phyloP scores from a whole-genome alignment of 1,140 invertebrate genomes.

The Muscidifurax raptorellus region DNA sequence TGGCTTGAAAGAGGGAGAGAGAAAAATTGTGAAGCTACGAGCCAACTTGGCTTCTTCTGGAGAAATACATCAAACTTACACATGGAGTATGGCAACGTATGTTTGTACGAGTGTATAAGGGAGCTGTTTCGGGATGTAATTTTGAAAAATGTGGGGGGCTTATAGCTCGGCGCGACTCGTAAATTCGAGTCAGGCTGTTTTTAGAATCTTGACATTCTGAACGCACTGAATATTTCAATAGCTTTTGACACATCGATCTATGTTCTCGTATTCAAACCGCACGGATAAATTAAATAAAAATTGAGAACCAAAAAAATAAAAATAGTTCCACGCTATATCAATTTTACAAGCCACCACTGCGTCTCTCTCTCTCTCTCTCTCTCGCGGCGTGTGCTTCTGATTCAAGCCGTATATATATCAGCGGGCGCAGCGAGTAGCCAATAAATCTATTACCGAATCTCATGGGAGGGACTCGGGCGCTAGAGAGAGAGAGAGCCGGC shows the following conservation, averaged over 20 bases:
- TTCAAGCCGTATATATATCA: slow-evolving; percentile 40
- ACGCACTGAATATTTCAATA: too few species aligned
- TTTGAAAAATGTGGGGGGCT: slow-evolving; percentile 14
- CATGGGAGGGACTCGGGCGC: slow-evolving; percentile 60
- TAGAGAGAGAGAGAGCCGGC: not conserved
- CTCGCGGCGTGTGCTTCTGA: slow-evolving; percentile 18
- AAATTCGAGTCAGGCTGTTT: too few species aligned
- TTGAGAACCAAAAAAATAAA: too few species aligned
- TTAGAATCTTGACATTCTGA: too few species aligned
- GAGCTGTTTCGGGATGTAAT: not conserved
- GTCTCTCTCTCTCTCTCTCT: slow-evolving; percentile 14
- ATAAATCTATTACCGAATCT: slow-evolving; percentile 75
- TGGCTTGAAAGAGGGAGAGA: slow-evolving; percentile 9
- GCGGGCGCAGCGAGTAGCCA: slow-evolving; percentile 65
- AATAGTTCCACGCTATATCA: not conserved
- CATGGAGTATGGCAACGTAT: not conserved
- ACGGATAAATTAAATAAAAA: too few species aligned
- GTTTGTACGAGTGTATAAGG: slow-evolving; percentile 1
- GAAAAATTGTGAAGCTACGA: slow-evolving; percentile 27
- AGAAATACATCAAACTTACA: slow-evolving; percentile 36
- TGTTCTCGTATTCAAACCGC: too few species aligned
- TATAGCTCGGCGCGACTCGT: too few species aligned
- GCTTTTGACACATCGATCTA: too few species aligned
- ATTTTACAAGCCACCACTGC: slow-evolving; percentile 2
- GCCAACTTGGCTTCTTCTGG: not conserved